Base-by-base conservation (phyloP, 2,888 invertebrate genomes). In the Drosophila acutilabella region DNA sequence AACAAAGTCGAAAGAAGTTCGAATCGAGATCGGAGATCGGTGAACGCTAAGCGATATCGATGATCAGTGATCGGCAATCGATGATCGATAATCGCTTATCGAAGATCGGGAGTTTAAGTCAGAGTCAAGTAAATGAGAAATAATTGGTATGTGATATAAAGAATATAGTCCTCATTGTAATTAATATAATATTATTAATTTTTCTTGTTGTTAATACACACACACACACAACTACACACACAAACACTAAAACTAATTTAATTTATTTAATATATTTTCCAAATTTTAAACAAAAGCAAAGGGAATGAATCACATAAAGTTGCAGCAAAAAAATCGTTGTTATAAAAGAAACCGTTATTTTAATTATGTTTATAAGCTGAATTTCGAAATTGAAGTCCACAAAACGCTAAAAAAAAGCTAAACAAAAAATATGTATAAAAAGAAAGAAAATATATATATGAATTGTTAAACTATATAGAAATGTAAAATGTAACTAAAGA, bases 141-240 rank as follows among this genome's bases (percentile, higher is more conserved):
- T 80, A 91, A 92, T 92, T 92, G 92, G 92, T 92, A 92, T 92
- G 92, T 92, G 92, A 92, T 92, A 92, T 91, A 89, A 90, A 87
- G 90, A 90, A 91, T 90, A 92, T 91, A 92, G 92, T 91, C 92
- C 89, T 91, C 90, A 88, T 89, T 86, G 74, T 89, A 85, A 81
- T 89, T 86, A 84, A 88, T 89, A 77, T 83, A 80, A 78, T 74
- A 74, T 78, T 77, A 71, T 65, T 87, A 81, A 71, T 78, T 80
- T 85, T 76, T 80, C 81, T 81, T 80, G 69, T 87, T 89, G 67
- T 66, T 80, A 65, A 71, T 71, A 71, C 53, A 80, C 64, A 75
- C 70, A 50, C 23, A 65, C 20, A 67, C 54, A 58, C 20, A 51
- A 44, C 41, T 42, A 45, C 14, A 62, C 23, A 40, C 11, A 66